phyloP scores from a whole-genome alignment of 2,113 vertebrate genomes.

The Syngnathus floridae region DNA sequence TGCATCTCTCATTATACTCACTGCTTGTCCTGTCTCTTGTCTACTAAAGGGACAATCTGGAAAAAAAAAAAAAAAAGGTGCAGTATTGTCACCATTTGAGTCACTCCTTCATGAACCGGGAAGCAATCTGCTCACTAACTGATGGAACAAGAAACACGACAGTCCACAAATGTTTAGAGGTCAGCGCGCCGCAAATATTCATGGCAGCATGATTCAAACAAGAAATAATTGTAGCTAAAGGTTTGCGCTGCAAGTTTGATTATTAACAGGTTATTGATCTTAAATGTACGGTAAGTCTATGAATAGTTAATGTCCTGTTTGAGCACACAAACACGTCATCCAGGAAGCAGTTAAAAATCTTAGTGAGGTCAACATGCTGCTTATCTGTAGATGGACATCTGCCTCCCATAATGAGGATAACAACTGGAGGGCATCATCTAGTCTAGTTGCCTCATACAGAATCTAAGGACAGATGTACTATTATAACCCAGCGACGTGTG shows the following conservation, averaged over 20 bases:
- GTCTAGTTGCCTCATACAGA: neutral
- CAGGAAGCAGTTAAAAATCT: neutral
- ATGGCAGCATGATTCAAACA: neutral
- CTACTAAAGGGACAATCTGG: neutral
- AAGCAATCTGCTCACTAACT: neutral
- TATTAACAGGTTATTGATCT: neutral
- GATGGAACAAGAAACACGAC: no score
- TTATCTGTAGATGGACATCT: neutral
- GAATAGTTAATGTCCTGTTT: neutral
- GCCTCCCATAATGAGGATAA: neutral
- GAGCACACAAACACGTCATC: neutral
- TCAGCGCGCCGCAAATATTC: neutral
- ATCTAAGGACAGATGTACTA: conserved; percentile 2
- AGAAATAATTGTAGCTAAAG: neutral
- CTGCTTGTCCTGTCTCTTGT: neutral
- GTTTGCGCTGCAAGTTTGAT: neutral
- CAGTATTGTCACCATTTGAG: neutral
- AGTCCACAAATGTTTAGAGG: neutral
- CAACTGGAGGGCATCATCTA: conserved; percentile 1
- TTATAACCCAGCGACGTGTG: neutral
- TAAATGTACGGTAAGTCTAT: neutral
- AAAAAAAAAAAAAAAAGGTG: neutral
- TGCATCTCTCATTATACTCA: neutral
- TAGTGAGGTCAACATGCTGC: neutral
- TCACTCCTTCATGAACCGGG: neutral